Evolutionary conservation across 2,888 invertebrate species (phyloP).

Genomic region (Andrena marginata): DNA sequence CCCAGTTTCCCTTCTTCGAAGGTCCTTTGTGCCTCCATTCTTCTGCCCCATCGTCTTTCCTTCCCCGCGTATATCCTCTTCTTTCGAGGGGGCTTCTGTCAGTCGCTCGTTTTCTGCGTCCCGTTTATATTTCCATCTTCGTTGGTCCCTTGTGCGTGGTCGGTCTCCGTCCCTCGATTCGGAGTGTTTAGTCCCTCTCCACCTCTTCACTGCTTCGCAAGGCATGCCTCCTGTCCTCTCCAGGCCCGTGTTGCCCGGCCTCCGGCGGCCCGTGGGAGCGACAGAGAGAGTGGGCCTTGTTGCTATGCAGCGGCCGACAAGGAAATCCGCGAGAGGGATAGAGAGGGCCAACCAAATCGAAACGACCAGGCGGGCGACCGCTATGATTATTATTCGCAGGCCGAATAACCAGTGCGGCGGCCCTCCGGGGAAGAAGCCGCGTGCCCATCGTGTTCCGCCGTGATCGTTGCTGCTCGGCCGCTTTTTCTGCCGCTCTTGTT

Average conservation of each 20-base stretch:
- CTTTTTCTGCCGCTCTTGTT: constrained; percentile 46
- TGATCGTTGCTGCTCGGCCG: constrained; percentile 49
- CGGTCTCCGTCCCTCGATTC: constrained; percentile 43
- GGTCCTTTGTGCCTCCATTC: constrained; percentile 15
- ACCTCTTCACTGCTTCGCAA: constrained; percentile 41
- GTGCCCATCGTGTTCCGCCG: constrained; percentile 25
- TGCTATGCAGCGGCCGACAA: constrained; percentile 80
- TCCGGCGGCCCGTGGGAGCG: constrained; percentile 59
- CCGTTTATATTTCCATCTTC: constrained; percentile 18
- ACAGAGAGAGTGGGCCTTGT: constrained; percentile 79
- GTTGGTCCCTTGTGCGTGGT: not conserved
- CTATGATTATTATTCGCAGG: constrained; percentile 79
- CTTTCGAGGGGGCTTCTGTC: constrained; percentile 41
- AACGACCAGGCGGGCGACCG: constrained; percentile 65
- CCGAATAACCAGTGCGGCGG: constrained; percentile 78
- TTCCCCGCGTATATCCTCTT: constrained; percentile 24
- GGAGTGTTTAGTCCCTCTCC: constrained; percentile 19
- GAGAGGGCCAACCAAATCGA: constrained; percentile 50
- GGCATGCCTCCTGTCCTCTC: constrained; percentile 62
- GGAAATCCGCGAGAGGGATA: constrained; percentile 66
- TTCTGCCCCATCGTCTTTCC: constrained; percentile 16
- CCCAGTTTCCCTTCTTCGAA: not conserved
- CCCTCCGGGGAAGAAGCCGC: constrained; percentile 62
- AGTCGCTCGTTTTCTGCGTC: constrained; percentile 37
- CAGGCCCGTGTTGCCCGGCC: constrained; percentile 45